Conservation (phyloP, 2,888 invertebrate species). For the Tanytarsus gracilentus region DNA sequence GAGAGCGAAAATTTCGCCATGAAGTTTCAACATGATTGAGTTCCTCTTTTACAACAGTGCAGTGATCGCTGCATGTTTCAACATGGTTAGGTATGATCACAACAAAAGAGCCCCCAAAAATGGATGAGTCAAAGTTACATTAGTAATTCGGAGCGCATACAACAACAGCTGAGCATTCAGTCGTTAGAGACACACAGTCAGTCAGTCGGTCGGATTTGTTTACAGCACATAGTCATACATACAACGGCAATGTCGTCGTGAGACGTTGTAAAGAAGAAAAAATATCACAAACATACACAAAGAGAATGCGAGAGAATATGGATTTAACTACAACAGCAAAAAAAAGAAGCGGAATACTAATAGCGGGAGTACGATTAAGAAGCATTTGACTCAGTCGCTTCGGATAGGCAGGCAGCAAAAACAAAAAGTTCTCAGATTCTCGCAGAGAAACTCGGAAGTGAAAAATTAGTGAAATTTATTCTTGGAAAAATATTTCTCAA, state of each 20-base stretch:
- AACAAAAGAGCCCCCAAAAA: too few relatives aligned
- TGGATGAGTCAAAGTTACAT: conserved; percentile 2
- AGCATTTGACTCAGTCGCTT: conserved; percentile 14
- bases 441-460: too few relatives aligned
- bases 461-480: neutral
- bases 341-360: neutral
- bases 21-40: too few relatives aligned
- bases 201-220: conserved; percentile 4
- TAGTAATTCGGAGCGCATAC: neutral
- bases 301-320: neutral
- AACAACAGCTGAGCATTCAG: neutral
- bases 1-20: too few relatives aligned
- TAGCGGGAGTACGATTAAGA: conserved; percentile 13
- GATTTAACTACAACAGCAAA: neutral
- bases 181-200: neutral
- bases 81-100: too few relatives aligned
- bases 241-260: neutral
- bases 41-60: too few relatives aligned
- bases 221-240: neutral
- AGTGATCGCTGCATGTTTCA: too few relatives aligned
- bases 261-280: too few relatives aligned
- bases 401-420: conserved; percentile 11
- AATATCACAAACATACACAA: conserved; percentile 7
- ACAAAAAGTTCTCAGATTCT: conserved; percentile 3
- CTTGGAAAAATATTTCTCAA: neutral